Evolutionary conservation across 2,888 invertebrate species (phyloP).

Genomic region (Tenthredo mesomela): DNA sequence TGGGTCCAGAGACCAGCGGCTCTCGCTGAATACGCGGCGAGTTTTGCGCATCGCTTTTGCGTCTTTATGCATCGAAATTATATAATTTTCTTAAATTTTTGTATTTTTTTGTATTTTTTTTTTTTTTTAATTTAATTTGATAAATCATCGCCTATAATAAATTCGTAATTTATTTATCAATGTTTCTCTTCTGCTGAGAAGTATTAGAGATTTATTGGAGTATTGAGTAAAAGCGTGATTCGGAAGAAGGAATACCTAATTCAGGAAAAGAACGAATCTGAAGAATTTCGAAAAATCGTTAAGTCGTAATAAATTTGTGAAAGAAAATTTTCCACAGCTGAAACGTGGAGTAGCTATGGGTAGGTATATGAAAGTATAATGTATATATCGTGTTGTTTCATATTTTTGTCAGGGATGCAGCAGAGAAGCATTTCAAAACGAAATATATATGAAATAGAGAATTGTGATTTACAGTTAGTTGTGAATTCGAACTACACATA

Average conservation of each 20-base stretch:
- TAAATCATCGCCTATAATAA: too few relatives aligned
- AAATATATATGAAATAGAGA: neutral
- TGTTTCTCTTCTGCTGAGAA: neutral
- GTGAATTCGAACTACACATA: neutral
- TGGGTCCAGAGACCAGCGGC: constrained; percentile 13
- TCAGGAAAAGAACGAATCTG: neutral
- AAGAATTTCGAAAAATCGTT: neutral
- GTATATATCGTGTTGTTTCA: neutral
- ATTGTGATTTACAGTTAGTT: neutral
- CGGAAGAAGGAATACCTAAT: neutral
- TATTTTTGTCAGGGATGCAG: neutral
- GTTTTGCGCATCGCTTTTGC: neutral
- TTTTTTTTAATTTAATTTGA: neutral
- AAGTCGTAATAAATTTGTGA: neutral
- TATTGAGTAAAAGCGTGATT: neutral
- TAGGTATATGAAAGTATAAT: neutral
- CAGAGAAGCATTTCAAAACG: neutral
- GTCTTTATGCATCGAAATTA: neutral
- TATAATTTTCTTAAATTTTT: neutral
- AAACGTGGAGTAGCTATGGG: neutral
- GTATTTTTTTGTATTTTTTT: too few relatives aligned
- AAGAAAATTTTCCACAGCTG: neutral
- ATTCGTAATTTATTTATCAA: neutral
- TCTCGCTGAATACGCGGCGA: neutral
- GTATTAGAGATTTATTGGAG: neutral